Evolutionary conservation across 2,797 vertebrate genomes (phyloP).

Genomic region (Thalassophryne amazonica): DNA sequence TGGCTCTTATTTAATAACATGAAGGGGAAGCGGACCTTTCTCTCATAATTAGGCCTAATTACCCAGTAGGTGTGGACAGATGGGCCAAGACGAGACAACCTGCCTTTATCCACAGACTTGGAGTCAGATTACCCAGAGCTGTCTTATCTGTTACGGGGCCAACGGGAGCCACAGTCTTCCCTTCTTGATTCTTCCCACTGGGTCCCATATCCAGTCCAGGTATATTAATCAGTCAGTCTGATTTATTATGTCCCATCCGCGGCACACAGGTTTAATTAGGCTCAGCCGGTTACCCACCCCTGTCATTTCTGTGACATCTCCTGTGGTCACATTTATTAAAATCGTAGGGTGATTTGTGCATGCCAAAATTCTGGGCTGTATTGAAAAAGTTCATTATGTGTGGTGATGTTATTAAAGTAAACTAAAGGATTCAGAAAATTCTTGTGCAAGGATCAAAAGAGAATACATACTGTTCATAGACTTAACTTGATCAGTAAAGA

Average conservation of each 20-base stretch:
- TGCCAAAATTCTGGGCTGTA: no score
- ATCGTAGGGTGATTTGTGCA: no score
- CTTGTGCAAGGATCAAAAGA: background rate
- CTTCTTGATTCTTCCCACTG: constrained; percentile 84
- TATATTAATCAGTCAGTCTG: constrained; percentile 79
- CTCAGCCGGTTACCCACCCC: constrained; percentile 11
- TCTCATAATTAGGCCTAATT: constrained; percentile 99
- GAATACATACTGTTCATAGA: background rate
- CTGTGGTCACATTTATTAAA: constrained; percentile 30
- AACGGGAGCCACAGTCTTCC: constrained; percentile 89
- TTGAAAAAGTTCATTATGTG: no score
- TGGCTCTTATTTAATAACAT: constrained; percentile 99
- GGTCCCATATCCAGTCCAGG: constrained; percentile 78
- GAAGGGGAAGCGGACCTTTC: constrained; percentile 98
- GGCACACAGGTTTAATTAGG: constrained; percentile 47
- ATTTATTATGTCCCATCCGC: constrained; percentile 47
- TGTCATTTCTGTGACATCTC: constrained; percentile 11
- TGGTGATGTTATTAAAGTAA: constrained; percentile 22
- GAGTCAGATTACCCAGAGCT: constrained; percentile 98
- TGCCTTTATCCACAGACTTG: constrained; percentile 99
- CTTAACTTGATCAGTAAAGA: background rate
- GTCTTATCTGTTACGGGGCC: constrained; percentile 96
- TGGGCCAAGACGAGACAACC: constrained; percentile 97
- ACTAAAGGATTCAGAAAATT: background rate
- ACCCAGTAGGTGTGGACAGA: constrained; percentile 99